Conservation (phyloP, 2,888 invertebrate genomes). For the Stenchaetothrips biformis region DNA sequence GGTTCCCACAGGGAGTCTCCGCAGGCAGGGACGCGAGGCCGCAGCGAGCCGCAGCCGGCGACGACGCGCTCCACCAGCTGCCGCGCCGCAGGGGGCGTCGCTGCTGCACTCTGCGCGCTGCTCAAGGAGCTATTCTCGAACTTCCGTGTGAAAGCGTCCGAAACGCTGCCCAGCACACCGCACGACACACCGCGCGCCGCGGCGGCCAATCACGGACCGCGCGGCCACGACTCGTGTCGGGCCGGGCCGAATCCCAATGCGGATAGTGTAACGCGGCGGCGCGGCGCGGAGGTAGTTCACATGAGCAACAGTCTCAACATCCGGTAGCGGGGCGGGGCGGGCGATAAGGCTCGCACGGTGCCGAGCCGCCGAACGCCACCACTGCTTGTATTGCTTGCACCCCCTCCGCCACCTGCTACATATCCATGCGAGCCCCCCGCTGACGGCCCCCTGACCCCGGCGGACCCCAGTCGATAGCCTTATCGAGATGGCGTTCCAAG, state of each 20-base stretch:
- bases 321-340: background rate
- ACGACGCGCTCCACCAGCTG: background rate
- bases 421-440: background rate
- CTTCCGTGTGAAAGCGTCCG: background rate
- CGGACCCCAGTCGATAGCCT: too few species aligned
- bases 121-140: background rate
- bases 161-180: background rate
- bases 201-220: background rate
- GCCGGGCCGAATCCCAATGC: background rate
- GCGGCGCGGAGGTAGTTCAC: background rate
- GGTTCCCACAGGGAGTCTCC: too few species aligned
- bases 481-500: too few species aligned
- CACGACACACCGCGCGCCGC: background rate
- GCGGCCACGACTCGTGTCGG: background rate
- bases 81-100: background rate
- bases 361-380: too few species aligned
- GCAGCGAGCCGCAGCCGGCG: too few species aligned
- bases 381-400: background rate
- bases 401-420: background rate
- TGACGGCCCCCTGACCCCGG: background rate
- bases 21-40: too few species aligned
- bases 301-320: constrained; percentile 12
- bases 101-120: too few species aligned
- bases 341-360: background rate
- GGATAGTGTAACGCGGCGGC: background rate